phyloP scores from a whole-genome alignment of 2,888 invertebrate genomes.

The Macaria liturata region DNA sequence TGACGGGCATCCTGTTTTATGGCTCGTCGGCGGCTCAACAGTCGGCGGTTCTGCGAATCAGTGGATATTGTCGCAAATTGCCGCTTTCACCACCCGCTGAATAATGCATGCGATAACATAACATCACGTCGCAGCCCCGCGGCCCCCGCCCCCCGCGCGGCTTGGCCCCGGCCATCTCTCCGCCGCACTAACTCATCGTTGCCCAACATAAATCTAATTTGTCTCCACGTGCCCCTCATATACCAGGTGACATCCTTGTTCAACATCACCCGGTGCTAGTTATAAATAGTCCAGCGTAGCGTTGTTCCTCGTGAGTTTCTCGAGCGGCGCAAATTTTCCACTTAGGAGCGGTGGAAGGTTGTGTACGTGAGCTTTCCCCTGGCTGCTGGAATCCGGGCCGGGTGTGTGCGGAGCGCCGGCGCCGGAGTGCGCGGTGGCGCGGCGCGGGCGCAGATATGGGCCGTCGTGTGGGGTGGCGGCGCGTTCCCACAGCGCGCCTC shows the following conservation, averaged over 20 bases:
- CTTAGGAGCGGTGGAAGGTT: conserved; percentile 8
- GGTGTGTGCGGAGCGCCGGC: conserved; percentile 1
- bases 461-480: conserved; percentile 74
- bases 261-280: too few species aligned
- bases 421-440: not conserved
- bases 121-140: conserved; percentile 69
- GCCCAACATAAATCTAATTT: conserved; percentile 55
- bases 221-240: conserved; percentile 28
- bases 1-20: conserved; percentile 77
- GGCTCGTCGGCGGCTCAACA: conserved; percentile 73
- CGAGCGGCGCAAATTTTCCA: conserved; percentile 23
- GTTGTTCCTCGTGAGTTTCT: conserved; percentile 3
- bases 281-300: not conserved
- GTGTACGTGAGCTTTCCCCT: conserved; percentile 21
- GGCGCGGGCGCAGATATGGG: conserved; percentile 53
- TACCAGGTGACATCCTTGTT: too few species aligned
- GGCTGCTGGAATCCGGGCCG: conserved; percentile 10
- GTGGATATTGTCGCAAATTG: conserved; percentile 83
- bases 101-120: conserved; percentile 82
- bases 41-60: conserved; percentile 76
- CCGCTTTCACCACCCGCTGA: conserved; percentile 81
- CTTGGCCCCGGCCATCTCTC: conserved; percentile 53
- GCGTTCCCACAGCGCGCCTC: conserved; percentile 82
- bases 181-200: conserved; percentile 50
- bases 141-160: conserved; percentile 42